Conservation (phyloP, 2,888 invertebrate species). For the Melanchra persicariae region DNA sequence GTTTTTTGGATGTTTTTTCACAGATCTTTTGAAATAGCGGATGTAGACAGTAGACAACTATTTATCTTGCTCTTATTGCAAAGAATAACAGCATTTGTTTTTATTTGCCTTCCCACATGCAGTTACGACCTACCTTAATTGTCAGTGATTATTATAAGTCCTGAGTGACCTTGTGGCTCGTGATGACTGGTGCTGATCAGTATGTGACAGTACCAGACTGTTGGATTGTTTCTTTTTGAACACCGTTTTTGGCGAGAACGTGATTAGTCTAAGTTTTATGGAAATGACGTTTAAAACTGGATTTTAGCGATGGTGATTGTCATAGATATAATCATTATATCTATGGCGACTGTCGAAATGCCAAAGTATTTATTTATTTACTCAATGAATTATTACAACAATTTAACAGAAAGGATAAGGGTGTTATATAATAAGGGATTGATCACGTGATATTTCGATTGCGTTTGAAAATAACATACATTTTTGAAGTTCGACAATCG, state of each 20-base stretch:
- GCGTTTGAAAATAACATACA: too few relatives aligned
- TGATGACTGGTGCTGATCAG: conserved; percentile 51
- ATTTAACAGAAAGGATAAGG: too few relatives aligned
- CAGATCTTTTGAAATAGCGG: conserved; percentile 48
- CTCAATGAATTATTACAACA: too few relatives aligned
- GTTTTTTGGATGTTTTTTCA: too few relatives aligned
- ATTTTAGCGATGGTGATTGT: too few relatives aligned
- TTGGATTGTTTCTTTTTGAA: conserved; percentile 33
- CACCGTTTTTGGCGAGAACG: conserved; percentile 15
- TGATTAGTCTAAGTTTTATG: conserved; percentile 11
- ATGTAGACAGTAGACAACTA: conserved; percentile 56
- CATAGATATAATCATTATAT: too few relatives aligned
- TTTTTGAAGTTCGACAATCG: too few relatives aligned
- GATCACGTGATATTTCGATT: too few relatives aligned
- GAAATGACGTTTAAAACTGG: background rate
- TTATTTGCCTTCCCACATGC: conserved; percentile 58
- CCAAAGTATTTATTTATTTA: too few relatives aligned
- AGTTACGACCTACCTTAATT: conserved; percentile 65
- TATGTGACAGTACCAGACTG: conserved; percentile 48
- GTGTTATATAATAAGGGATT: background rate
- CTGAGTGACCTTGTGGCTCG: conserved; percentile 68
- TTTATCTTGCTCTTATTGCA: conserved; percentile 50
- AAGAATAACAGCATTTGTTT: conserved; percentile 61
- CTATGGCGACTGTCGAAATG: too few relatives aligned
- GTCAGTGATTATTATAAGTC: conserved; percentile 69